These are phyloP conservation scores for Chloroceryle amazona DNA, from an alignment of 2,797 vertebrate genomes.

Conservation along the genomic window DNA sequence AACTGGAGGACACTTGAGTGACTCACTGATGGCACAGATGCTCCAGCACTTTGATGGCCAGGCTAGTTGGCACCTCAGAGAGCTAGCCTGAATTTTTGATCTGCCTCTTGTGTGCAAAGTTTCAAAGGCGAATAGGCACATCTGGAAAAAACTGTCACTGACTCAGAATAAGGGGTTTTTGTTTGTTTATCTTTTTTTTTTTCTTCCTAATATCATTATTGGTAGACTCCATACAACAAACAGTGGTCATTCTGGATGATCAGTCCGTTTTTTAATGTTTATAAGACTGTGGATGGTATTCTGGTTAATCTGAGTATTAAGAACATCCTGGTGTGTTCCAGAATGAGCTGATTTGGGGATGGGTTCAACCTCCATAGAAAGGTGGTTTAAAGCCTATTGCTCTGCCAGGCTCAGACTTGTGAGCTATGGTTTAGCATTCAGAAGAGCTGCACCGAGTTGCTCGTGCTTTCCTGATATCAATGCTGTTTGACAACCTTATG, in stretches of 20 bases:
- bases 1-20: not conserved
- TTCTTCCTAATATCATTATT: slow-evolving; percentile 17
- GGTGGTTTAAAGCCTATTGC: not conserved
- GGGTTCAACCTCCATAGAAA: not conserved
- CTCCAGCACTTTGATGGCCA: not conserved
- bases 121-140: not conserved
- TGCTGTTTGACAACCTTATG: slow-evolving; percentile 10
- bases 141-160: slow-evolving; percentile 29
- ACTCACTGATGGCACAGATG: not conserved
- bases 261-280: slow-evolving; percentile 47
- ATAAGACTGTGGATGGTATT: slow-evolving; percentile 3
- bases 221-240: slow-evolving; percentile 35
- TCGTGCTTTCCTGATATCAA: not conserved
- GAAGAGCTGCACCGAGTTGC: not conserved
- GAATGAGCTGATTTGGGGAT: not conserved
- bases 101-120: not conserved
- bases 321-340: not conserved
- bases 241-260: not conserved
- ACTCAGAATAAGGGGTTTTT: not conserved
- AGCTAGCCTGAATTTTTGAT: not conserved
- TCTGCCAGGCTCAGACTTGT: not conserved
- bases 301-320: slow-evolving; percentile 34
- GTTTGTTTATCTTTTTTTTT: not conserved
- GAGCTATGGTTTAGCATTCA: not conserved
- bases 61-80: not conserved